phyloP scores from a whole-genome alignment of 2,797 vertebrate genomes.

The Cyclopterus lumpus region DNA sequence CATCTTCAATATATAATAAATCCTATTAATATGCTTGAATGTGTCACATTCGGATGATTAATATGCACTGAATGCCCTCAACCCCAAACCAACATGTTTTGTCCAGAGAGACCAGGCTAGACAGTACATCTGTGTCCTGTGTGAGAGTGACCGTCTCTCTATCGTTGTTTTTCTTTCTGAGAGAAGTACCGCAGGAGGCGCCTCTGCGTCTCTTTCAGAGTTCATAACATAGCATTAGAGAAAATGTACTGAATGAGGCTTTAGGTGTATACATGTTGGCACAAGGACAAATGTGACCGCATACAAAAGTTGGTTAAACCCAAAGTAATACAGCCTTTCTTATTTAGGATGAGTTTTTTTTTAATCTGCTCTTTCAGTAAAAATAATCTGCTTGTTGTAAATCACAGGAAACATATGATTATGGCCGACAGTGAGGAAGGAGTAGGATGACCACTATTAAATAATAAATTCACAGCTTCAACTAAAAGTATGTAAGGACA shows the following conservation, averaged over 20 bases:
- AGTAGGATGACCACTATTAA: constrained; percentile 23
- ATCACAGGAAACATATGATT: constrained; percentile 81
- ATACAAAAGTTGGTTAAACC: constrained; percentile 35
- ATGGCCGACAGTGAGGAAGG: constrained; percentile 65
- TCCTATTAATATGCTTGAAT: neutral
- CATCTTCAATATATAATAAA: neutral
- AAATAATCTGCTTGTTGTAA: constrained; percentile 41
- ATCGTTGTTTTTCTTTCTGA: constrained; percentile 57
- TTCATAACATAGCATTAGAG: constrained; percentile 62
- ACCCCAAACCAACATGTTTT: constrained; percentile 29
- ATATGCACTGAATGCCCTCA: constrained; percentile 1
- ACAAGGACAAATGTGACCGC: constrained; percentile 53
- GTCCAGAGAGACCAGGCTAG: constrained; percentile 28
- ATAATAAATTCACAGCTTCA: neutral
- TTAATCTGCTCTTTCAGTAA: constrained; percentile 15
- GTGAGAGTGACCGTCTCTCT: constrained; percentile 23
- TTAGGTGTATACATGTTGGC: constrained; percentile 56
- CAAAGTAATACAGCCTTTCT: constrained; percentile 22
- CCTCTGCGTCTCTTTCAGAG: constrained; percentile 48
- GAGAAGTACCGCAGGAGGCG: constrained; percentile 52
- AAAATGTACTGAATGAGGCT: constrained; percentile 45
- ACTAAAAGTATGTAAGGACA: neutral
- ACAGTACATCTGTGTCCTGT: constrained; percentile 39
- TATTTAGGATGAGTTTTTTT: neutral
- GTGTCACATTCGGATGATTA: constrained; percentile 22